Evolutionary conservation across 2,797 vertebrate species (phyloP), one percentile per base, ranked within the genome.

Genomic region (Parambassis ranga): DNA sequence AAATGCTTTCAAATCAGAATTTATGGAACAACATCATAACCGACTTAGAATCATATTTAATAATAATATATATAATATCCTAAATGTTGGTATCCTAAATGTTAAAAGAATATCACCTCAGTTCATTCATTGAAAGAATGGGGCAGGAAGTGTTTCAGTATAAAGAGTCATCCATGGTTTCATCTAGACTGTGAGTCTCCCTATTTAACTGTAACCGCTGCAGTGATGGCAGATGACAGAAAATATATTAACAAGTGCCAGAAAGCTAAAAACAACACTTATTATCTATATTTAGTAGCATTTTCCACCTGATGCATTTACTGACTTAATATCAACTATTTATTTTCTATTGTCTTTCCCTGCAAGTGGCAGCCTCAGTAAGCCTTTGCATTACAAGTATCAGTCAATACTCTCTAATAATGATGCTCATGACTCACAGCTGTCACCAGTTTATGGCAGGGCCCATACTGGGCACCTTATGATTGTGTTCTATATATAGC

Each of bases 401-500:
- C 62, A 47, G 66, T 84, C 73, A 80, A 72, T 77, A 71, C 42
- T 61, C 56, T 79, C 48, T 72, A 74, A 75, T 71, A 80, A 68
- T 68, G 67, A 52, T n/a, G 30, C 31, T 58, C 69, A 63, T 72
- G 77, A 81, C 72, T 84, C 68, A 80, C 50, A 71, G 61, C 77
- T 71, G 74, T 75, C 68, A 62, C 74, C 60, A 62, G 60, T 74
- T 83, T 75, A 79, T 67, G 57, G 75, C 33, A 57, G 37, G 50
- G 46, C 14, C 58, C 57, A 75, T 78, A 72, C 72, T 71, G 83
- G 71, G 42, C 52, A 77, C 59, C 71, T 72, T 71, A 59, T 58
- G 61, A 84, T 37, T 70, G 37, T 69, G 49, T 43, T 81, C 77
- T 80, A 81, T 82, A 79, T 73, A 75, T 75, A 81, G 79, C 46